phyloP scores from a whole-genome alignment of 53 echinoderm and acorn worm species.

The Henricia sp. region DNA sequence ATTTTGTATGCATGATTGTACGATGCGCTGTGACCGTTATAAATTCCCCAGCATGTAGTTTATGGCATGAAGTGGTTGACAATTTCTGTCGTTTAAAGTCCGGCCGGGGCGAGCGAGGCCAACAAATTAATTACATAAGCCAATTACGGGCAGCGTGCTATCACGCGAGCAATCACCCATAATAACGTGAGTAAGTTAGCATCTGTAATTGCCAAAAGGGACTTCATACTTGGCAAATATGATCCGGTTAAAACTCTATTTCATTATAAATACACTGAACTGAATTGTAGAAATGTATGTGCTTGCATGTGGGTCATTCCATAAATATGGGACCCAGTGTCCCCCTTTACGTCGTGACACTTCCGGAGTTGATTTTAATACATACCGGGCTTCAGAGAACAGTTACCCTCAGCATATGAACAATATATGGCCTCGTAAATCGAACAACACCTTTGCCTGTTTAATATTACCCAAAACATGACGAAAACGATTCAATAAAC shows the following conservation, averaged over 20 bases:
- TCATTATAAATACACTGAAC: neutral
- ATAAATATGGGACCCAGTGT: too few species aligned
- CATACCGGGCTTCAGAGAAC: too few species aligned
- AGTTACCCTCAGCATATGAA: too few species aligned
- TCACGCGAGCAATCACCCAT: conserved; percentile 23
- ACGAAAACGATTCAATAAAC: too few species aligned
- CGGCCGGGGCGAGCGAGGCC: conserved; percentile 39
- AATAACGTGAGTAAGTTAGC: conserved; percentile 25
- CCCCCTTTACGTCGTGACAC: too few species aligned
- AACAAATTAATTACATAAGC: conserved; percentile 51
- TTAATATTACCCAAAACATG: too few species aligned
- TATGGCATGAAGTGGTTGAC: conserved; percentile 1
- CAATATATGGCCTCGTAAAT: too few species aligned
- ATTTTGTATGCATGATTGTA: neutral
- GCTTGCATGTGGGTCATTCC: too few species aligned
- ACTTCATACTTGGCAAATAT: neutral
- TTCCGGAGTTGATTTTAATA: too few species aligned
- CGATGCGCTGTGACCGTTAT: too few species aligned
- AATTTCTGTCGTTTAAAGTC: conserved; percentile 37
- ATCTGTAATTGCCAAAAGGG: conserved; percentile 21
- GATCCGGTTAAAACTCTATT: neutral
- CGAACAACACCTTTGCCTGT: too few species aligned
- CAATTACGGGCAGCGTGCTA: conserved; percentile 19
- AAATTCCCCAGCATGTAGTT: too few species aligned
- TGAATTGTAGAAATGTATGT: neutral